phyloP scores from a whole-genome alignment of 1,140 invertebrate species.

The Chlorops oryzae region DNA sequence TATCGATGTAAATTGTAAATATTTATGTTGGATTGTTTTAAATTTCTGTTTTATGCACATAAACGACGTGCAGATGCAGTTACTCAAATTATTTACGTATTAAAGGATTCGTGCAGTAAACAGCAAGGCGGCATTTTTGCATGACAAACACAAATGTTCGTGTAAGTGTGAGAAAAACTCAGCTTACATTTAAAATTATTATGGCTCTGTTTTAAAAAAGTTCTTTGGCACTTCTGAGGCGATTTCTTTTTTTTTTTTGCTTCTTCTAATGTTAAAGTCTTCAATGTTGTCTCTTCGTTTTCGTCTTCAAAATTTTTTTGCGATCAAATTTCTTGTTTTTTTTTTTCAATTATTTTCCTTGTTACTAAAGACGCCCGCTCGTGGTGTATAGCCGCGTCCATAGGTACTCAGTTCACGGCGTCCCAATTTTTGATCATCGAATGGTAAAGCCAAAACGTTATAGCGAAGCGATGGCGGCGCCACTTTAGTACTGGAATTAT shows the following conservation, averaged over 20 bases:
- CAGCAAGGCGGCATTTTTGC: conserved; percentile 27
- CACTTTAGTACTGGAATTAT: conserved; percentile 23
- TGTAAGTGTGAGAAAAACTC: background rate
- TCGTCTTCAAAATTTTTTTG: background rate
- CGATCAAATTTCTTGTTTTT: background rate
- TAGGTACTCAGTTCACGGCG: conserved; percentile 63
- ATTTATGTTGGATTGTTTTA: too few species aligned
- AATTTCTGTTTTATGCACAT: too few species aligned
- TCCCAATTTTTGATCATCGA: conserved; percentile 84
- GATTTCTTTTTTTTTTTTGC: too few species aligned
- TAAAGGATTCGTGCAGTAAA: too few species aligned
- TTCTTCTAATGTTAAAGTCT: too few species aligned
- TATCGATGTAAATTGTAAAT: too few species aligned
- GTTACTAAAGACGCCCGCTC: conserved; percentile 80
- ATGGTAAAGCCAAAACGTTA: conserved; percentile 81
- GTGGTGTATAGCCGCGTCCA: conserved; percentile 64
- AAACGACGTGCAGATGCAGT: too few species aligned
- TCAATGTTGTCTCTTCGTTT: too few species aligned
- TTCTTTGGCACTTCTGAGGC: conserved; percentile 12
- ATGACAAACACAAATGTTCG: conserved; percentile 10
- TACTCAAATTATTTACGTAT: too few species aligned
- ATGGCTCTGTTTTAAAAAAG: background rate
- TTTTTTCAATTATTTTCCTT: background rate
- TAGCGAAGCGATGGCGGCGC: conserved; percentile 74
- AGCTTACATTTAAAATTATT: background rate